Evolutionary conservation across 2,113 vertebrate species (phyloP).

Genomic region (Oxyruncus cristatus): DNA sequence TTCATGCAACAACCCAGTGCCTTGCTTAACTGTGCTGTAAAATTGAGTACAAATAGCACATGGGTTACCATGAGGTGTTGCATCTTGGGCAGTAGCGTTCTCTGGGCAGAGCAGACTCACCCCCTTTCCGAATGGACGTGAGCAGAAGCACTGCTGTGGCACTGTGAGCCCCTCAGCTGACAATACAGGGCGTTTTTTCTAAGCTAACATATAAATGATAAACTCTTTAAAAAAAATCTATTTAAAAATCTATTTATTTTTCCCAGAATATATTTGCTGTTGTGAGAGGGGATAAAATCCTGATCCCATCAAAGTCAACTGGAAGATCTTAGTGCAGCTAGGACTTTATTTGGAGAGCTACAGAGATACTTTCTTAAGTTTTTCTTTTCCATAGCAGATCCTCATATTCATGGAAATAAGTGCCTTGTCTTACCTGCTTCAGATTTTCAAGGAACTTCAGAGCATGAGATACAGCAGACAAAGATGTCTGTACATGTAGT

Average conservation of each 20-base stretch:
- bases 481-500: not conserved
- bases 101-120: not conserved
- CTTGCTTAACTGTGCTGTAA: slow-evolving; percentile 3
- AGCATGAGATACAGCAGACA: not conserved
- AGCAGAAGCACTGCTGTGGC: not conserved
- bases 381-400: not conserved
- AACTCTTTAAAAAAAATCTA: not conserved
- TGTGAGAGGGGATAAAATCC: not conserved
- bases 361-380: not conserved
- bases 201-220: not conserved
- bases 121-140: not conserved
- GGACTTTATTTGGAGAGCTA: not conserved
- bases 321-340: not conserved
- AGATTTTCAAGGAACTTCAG: not conserved
- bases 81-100: not conserved
- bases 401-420: not conserved
- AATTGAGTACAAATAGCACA: not conserved
- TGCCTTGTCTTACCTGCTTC: not conserved
- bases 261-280: not conserved
- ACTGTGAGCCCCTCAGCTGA: not conserved
- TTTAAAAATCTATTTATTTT: not conserved
- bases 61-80: not conserved
- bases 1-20: not conserved
- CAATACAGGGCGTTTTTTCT: not conserved
- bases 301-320: not conserved